Percentiles rank a stretch among this genome's conserved stretches.
Conservation (phyloP, 2,888 invertebrate genomes). For the Theretra japonica region DNA sequence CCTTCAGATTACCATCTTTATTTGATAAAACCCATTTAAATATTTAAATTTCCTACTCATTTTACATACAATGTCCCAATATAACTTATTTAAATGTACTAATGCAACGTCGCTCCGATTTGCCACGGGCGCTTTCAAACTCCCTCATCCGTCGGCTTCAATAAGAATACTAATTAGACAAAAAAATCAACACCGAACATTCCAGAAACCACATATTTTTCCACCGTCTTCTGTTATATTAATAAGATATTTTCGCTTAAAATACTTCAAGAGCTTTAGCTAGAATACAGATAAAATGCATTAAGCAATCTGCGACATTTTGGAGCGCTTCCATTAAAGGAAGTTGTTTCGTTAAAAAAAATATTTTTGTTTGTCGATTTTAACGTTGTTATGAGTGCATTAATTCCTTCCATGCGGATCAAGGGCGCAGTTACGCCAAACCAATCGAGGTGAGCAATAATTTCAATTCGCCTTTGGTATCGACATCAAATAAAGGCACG, state of each 20-base stretch:
- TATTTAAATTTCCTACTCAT: not conserved
- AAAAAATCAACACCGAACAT: constrained; percentile 18
- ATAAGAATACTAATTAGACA: constrained; percentile 25
- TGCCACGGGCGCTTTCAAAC: not conserved
- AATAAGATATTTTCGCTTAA: constrained; percentile 5
- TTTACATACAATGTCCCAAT: not conserved
- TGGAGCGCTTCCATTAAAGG: constrained; percentile 38
- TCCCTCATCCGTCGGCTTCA: constrained; percentile 6
- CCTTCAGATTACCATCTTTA: not conserved
- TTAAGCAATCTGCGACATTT: constrained; percentile 42
- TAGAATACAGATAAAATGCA: constrained; percentile 9
- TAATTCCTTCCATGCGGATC: constrained; percentile 45
- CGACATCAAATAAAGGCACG: constrained; percentile 24
- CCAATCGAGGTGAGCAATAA: constrained; percentile 45
- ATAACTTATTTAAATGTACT: constrained; percentile 22
- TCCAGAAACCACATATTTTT: constrained; percentile 1
- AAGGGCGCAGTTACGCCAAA: constrained; percentile 49
- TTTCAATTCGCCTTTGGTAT: constrained; percentile 28
- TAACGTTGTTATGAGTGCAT: constrained; percentile 39
- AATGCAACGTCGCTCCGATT: constrained; percentile 27
- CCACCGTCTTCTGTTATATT: not conserved
- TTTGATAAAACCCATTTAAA: too few species aligned
- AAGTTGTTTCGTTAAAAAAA: constrained; percentile 35
- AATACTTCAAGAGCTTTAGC: not conserved
- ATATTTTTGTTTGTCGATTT: constrained; percentile 31